Evolutionary conservation across 2,113 vertebrate genomes (phyloP).

Genomic region (Chloropsis hardwickii): DNA sequence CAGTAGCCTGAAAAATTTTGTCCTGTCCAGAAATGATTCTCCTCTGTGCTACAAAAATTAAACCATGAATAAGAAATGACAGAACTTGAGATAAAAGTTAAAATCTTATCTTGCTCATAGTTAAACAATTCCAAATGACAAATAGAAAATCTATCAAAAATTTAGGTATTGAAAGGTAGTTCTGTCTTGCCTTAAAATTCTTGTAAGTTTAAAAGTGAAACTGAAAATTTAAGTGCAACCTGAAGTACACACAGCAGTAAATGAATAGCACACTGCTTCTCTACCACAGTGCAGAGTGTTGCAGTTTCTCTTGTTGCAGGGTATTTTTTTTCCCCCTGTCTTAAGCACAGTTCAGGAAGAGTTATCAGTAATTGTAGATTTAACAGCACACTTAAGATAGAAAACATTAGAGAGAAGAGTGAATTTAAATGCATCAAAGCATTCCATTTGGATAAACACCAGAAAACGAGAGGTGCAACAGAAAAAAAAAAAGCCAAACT

Average conservation of each 20-base stretch:
- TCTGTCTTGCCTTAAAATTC: background rate
- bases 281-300: background rate
- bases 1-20: background rate
- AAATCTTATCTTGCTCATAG: background rate
- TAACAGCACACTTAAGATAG: background rate
- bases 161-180: background rate
- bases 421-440: background rate
- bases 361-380: background rate
- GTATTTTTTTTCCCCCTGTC: fast-evolving
- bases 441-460: background rate
- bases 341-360: background rate
- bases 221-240: background rate
- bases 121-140: background rate
- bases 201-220: background rate
- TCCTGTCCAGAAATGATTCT: background rate
- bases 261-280: background rate
- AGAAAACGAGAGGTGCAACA: background rate
- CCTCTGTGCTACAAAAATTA: background rate
- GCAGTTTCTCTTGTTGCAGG: background rate
- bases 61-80: background rate
- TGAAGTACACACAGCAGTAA: background rate
- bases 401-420: background rate
- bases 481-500: background rate
- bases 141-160: background rate
- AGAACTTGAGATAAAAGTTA: background rate